These are phyloP conservation scores for Mixornis gularis DNA, from an alignment of 2,113 vertebrate genomes.

Conservation along the genomic window DNA sequence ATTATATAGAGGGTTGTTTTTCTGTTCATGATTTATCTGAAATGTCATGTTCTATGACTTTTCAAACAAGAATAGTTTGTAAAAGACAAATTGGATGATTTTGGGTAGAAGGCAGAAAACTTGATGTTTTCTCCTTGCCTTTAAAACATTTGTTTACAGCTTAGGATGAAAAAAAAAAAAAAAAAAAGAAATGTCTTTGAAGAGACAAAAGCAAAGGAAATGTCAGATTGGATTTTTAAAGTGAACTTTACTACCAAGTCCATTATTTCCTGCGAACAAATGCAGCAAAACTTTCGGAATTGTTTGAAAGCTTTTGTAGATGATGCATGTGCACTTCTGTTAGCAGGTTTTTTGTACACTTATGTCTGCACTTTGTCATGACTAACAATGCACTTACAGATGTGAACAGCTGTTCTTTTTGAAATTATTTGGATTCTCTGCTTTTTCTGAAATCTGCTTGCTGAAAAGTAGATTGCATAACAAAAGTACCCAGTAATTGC, in stretches of 20 bases:
- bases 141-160: slow-evolving; percentile 66
- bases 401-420: background rate
- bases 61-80: slow-evolving; percentile 50
- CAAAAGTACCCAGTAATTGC: background rate
- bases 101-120: slow-evolving; percentile 23
- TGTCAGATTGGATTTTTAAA: slow-evolving; percentile 61
- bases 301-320: slow-evolving; percentile 67
- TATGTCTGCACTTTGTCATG: slow-evolving; percentile 21
- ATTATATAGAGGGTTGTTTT: slow-evolving; percentile 13
- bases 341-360: background rate
- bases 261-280: slow-evolving; percentile 53
- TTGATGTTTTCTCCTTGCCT: slow-evolving; percentile 18
- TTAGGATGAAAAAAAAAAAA: slow-evolving; percentile 8
- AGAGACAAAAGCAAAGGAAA: slow-evolving; percentile 59
- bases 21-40: slow-evolving; percentile 48
- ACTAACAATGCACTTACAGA: slow-evolving; percentile 21
- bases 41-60: slow-evolving; percentile 42
- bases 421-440: background rate
- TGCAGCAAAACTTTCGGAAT: slow-evolving; percentile 50
- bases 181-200: slow-evolving; percentile 54
- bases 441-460: background rate
- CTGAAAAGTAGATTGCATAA: background rate
- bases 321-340: slow-evolving; percentile 3
- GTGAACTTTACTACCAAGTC: slow-evolving; percentile 60
- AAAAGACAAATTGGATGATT: slow-evolving; percentile 57